Conservation (phyloP, 1,140 invertebrate genomes). For the Dolichoris vasculosae region DNA sequence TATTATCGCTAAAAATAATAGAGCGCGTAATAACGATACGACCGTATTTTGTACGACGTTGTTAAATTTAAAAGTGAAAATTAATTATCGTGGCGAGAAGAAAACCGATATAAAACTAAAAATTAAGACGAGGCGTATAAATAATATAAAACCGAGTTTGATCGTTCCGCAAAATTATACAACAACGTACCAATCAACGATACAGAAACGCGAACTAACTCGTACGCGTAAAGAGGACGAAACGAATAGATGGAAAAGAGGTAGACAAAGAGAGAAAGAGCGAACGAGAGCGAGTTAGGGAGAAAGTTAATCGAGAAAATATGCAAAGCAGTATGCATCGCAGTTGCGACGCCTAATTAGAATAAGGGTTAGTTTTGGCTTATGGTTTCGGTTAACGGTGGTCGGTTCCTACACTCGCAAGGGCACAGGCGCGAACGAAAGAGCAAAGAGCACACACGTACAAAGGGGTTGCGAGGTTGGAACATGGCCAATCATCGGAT, state of each 20-base stretch:
- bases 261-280: neutral
- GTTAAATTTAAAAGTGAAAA: neutral
- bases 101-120: neutral
- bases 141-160: neutral
- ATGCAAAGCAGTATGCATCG: slow-evolving; percentile 63
- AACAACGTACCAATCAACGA: neutral
- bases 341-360: slow-evolving; percentile 64
- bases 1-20: neutral
- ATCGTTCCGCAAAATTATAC: slow-evolving; percentile 37
- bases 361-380: slow-evolving; percentile 70
- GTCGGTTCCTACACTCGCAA: neutral
- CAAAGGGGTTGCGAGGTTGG: slow-evolving; percentile 50
- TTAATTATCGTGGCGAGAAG: neutral
- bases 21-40: neutral
- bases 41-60: neutral
- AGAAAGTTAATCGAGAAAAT: slow-evolving; percentile 64
- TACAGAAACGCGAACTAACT: neutral
- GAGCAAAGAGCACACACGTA: slow-evolving; percentile 39
- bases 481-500: slow-evolving; percentile 72
- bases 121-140: neutral
- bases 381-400: slow-evolving; percentile 60
- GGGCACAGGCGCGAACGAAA: slow-evolving; percentile 6
- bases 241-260: neutral
- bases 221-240: neutral
- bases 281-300: slow-evolving; percentile 34